Evolutionary conservation across 2,113 vertebrate species (phyloP).

Genomic region (Sterrhoptilus dennistouni): DNA sequence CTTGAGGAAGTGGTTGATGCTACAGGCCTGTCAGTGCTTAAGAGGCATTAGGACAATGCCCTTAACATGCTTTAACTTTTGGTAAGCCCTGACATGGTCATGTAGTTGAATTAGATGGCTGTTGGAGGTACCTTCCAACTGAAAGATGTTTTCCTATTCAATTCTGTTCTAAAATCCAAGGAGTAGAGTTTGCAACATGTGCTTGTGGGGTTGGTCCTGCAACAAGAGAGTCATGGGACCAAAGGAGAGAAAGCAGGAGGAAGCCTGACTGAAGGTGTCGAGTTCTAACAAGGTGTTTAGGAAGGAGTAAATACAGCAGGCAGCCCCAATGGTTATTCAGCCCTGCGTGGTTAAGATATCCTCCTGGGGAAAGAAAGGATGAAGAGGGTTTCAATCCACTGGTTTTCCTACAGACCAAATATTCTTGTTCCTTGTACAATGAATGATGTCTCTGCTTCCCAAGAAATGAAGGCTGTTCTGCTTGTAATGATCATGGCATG

Average conservation of each 20-base stretch:
- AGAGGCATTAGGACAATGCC: background rate
- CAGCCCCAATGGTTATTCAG: background rate
- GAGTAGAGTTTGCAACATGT: background rate
- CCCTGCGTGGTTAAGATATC: background rate
- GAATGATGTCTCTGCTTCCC: background rate
- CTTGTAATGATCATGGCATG: background rate
- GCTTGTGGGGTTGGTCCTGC: background rate
- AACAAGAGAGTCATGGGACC: background rate
- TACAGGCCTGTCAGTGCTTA: background rate
- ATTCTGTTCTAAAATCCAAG: background rate
- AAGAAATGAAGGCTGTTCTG: background rate
- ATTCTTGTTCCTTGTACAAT: background rate
- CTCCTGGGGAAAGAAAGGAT: background rate
- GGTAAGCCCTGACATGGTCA: background rate
- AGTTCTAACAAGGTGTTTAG: background rate
- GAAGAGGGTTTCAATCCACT: background rate
- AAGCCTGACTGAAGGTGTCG: background rate
- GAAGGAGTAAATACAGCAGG: background rate
- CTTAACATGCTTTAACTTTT: background rate
- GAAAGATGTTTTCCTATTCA: background rate
- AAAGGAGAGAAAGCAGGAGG: background rate
- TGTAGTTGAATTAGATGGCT: background rate
- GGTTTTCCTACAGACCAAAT: background rate
- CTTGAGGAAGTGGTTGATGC: accelerated
- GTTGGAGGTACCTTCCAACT: background rate